Conservation (phyloP, 2,888 invertebrate genomes). For the Frankliniella fusca region DNA sequence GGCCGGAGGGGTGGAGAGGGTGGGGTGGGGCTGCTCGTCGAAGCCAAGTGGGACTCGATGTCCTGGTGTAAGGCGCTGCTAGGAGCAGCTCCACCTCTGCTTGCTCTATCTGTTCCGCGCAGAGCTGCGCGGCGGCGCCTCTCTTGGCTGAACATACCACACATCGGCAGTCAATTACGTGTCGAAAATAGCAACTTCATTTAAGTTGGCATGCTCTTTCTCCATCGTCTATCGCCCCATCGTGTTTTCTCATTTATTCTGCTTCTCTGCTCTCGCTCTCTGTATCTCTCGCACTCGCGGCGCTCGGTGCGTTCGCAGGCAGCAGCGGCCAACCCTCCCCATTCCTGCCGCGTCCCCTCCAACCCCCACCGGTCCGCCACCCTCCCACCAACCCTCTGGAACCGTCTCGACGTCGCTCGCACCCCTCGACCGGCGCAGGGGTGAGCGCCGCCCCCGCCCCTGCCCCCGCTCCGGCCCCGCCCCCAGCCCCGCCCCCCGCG, state of each 20-base stretch:
- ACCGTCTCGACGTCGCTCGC: neutral
- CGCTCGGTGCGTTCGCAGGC: neutral
- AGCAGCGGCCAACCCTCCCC: neutral
- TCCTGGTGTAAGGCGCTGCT: too few species aligned
- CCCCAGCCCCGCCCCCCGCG: neutral
- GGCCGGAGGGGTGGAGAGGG: too few species aligned
- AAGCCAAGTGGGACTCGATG: too few species aligned
- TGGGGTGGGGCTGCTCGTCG: too few species aligned
- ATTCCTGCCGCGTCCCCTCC: neutral
- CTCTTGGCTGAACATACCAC: too few species aligned
- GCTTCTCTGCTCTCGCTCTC: neutral
- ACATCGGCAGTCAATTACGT: neutral
- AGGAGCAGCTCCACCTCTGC: neutral
- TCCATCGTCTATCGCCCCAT: neutral
- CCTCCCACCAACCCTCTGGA: neutral
- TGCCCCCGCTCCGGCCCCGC: neutral
- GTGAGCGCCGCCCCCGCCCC: neutral
- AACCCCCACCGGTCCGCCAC: neutral
- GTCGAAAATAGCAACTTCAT: constrained; percentile 9
- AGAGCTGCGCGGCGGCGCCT: too few species aligned
- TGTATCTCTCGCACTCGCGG: neutral
- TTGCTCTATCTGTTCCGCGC: neutral
- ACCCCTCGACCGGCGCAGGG: neutral
- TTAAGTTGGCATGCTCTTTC: neutral
- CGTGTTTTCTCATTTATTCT: neutral